phyloP scores from a whole-genome alignment of 2,113 vertebrate genomes.

The Chiloscyllium plagiosum region DNA sequence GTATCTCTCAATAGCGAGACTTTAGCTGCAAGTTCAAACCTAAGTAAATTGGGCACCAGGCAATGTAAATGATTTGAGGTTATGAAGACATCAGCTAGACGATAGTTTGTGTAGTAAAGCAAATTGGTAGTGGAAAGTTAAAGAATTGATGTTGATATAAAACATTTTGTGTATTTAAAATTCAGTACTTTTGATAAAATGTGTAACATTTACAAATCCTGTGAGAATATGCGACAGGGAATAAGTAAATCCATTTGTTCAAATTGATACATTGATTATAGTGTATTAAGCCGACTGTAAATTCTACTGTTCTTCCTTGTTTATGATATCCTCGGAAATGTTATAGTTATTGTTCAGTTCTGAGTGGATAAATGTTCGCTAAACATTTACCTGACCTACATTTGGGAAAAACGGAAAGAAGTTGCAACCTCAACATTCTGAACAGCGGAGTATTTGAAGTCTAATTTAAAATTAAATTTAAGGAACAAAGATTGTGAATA shows the following conservation, averaged over 20 bases:
- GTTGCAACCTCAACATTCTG: no score
- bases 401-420: not conserved
- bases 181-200: not conserved
- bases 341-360: not conserved
- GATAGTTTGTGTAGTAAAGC: not conserved
- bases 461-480: no score
- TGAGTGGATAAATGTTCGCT: not conserved
- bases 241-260: not conserved
- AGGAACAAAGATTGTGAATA: no score
- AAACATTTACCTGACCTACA: not conserved
- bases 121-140: not conserved
- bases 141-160: not conserved
- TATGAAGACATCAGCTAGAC: not conserved
- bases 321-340: not conserved
- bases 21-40: no score
- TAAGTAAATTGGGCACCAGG: not conserved
- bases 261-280: not conserved
- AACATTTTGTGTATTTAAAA: not conserved
- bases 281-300: not conserved
- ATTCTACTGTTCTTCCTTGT: no score
- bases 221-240: not conserved
- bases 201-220: not conserved
- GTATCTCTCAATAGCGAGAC: not conserved
- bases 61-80: not conserved
- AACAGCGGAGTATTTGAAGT: no score